Percentiles rank a stretch among this genome's conserved stretches.
These are phyloP conservation scores for Euclidia mi DNA, from an alignment of 2,888 invertebrate genomes.

Conservation along the genomic window DNA sequence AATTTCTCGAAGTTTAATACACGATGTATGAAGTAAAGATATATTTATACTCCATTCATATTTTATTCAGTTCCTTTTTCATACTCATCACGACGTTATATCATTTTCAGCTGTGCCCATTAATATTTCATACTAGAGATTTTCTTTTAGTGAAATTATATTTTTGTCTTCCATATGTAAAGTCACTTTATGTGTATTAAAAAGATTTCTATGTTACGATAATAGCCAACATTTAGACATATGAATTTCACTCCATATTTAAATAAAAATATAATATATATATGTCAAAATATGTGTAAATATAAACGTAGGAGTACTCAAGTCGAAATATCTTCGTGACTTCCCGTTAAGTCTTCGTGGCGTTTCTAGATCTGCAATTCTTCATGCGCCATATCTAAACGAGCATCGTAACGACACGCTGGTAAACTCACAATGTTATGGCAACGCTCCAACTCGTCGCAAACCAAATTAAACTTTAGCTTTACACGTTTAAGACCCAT, in stretches of 20 bases:
- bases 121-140: too few relatives aligned
- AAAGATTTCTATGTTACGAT: too few relatives aligned
- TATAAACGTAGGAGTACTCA: slow-evolving; percentile 21
- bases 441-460: slow-evolving; percentile 47
- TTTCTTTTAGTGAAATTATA: too few relatives aligned
- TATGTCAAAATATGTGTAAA: slow-evolving; percentile 15
- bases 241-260: background rate
- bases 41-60: too few relatives aligned
- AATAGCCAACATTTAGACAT: too few relatives aligned
- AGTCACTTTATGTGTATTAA: too few relatives aligned
- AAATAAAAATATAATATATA: background rate
- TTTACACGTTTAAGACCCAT: slow-evolving; percentile 36
- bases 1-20: too few relatives aligned
- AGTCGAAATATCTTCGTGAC: slow-evolving; percentile 44
- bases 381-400: slow-evolving; percentile 87
- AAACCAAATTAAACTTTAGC: slow-evolving; percentile 64
- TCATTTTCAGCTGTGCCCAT: too few relatives aligned
- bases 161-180: too few relatives aligned
- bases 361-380: slow-evolving; percentile 84
- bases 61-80: too few relatives aligned
- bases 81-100: too few relatives aligned
- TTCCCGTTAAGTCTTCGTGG: slow-evolving; percentile 68
- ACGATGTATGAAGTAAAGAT: too few relatives aligned
- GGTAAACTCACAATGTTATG: slow-evolving; percentile 84
- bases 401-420: slow-evolving; percentile 87